Base-by-base conservation (phyloP, 1,140 invertebrate species). In the Gonatopus flavifemur region DNA sequence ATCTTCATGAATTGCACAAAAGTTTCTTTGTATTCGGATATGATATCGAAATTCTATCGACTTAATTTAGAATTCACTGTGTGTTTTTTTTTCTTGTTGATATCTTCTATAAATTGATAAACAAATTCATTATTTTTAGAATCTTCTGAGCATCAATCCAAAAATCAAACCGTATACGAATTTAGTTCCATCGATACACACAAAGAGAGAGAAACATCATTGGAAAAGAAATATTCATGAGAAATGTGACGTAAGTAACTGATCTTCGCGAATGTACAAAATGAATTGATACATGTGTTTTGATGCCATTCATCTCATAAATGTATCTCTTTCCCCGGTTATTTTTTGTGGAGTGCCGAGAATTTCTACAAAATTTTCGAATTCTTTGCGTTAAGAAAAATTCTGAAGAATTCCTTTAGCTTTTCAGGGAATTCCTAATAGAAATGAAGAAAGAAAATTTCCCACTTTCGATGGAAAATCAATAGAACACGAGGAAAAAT, bases 211-310 rank as follows among this genome's bases (percentile, higher is more conserved):
- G 50, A 98, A 98, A 70, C 84, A 87, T 52, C 89, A 93, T 53
- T 98, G 96, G 96, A 98, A 98, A 74, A 81, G 96, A 57, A 98
- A 98, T 74, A 70, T 82, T 0, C 85, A 91, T 59, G 90, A 93
- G 64, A 87, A 88, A 56, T 96, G 93, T 69, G 80, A 80, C 1
- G 93, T 95, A 83, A 86, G 87, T 79, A 45, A 22, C 19, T 30
- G 12, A 37, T 22, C 25, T 10, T 37, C 16, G 20, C 24, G 15
- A 40, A 12, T 37, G n/a, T n/a, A n/a, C n/a, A n/a, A n/a, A n/a
- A n/a, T n/a, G n/a, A n/a, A n/a, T n/a, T n/a, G n/a, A n/a, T n/a
- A n/a, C n/a, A n/a, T n/a, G n/a, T n/a, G n/a, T n/a, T n/a, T n/a
- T n/a, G n/a, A n/a, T n/a, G n/a, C n/a, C n/a, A n/a, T n/a, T n/a